Evolutionary conservation across 2,888 invertebrate species (phyloP), one percentile per base, ranked within the genome.

Genomic region (Temnothorax rugatulus): DNA sequence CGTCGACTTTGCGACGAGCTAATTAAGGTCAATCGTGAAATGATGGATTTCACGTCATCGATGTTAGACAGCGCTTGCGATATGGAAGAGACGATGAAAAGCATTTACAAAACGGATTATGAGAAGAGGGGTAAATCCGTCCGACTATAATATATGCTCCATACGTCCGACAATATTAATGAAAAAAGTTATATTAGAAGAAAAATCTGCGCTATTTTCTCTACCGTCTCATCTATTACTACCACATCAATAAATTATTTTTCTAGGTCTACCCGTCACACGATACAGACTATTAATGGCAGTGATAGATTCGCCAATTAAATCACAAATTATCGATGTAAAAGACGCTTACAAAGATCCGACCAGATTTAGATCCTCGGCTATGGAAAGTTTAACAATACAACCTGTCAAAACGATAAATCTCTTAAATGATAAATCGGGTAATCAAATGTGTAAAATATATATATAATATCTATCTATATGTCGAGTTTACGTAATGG

Each of bases 11-110:
- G 96, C 84, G 94, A 96, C 13, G 96, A 96, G 89, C 95, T 96
- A 88, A 95, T 95, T 54, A 93, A 95, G 66, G 92, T 96, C 21
- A 95, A 96, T 87, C 95, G 91, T 87, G 95, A 96, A 95, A 96
- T 96, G 89, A 90, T 88, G 5, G 87, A 90, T 59, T 83, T 92
- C 15, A 71, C 88, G 15, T 74, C 88, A 2, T 84, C 86, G 1
- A 96, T 97, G 85, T 91, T 97, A 84, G 96, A 97, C 85, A 96
- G 96, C 90, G 96, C 96, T 0, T 97, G 97, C 90, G 96, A 96
- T 86, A 95, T 96, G 13, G 96, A 97, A 87, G 95, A 95, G 71
- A 96, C 96, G 93, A 96, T 97, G 96, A 94, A 95, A 69, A 96
- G 96, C 0, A 96, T 97, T 93, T 97, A 96, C 91, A 96, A 96